phyloP scores from a whole-genome alignment of 2,797 vertebrate species.

The Eulemur coronatus region DNA sequence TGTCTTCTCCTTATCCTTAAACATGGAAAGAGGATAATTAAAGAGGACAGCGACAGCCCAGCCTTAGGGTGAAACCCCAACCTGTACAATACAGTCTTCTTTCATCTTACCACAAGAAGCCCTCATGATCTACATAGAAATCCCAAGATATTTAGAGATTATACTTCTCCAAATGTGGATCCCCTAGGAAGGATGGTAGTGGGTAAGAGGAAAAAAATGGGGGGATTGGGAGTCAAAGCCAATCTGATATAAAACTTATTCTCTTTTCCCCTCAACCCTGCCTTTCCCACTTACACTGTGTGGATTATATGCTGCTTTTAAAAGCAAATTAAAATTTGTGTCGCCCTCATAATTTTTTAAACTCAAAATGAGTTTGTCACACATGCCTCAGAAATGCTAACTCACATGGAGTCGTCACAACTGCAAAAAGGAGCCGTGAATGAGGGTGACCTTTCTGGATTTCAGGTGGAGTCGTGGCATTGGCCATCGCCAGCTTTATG shows the following conservation, averaged over 20 bases:
- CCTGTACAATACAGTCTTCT: not conserved
- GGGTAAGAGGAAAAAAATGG: too few relatives aligned
- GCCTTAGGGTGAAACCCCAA: not conserved
- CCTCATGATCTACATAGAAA: not conserved
- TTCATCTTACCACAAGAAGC: rapidly evolving
- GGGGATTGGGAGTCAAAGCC: not conserved
- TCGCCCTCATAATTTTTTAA: not conserved
- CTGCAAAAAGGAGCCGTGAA: rapidly evolving
- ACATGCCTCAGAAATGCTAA: not conserved
- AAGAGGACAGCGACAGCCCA: not conserved
- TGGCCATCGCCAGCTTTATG: conserved; percentile 90
- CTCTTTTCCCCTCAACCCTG: not conserved
- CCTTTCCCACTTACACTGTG: not conserved
- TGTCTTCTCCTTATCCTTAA: not conserved
- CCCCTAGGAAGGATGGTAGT: not conserved
- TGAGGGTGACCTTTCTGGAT: conserved; percentile 29
- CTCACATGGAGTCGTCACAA: rapidly evolving
- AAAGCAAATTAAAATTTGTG: not conserved
- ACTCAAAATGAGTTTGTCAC: not conserved
- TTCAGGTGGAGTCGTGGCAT: conserved; percentile 87
- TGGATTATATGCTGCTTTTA: not conserved
- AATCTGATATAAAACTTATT: not conserved
- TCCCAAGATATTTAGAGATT: not conserved
- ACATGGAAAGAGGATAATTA: not conserved
- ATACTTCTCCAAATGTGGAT: not conserved